Evolutionary conservation across 2,888 invertebrate species (phyloP), one percentile per base, ranked within the genome.

Genomic region (Phyllotreta striolata): DNA sequence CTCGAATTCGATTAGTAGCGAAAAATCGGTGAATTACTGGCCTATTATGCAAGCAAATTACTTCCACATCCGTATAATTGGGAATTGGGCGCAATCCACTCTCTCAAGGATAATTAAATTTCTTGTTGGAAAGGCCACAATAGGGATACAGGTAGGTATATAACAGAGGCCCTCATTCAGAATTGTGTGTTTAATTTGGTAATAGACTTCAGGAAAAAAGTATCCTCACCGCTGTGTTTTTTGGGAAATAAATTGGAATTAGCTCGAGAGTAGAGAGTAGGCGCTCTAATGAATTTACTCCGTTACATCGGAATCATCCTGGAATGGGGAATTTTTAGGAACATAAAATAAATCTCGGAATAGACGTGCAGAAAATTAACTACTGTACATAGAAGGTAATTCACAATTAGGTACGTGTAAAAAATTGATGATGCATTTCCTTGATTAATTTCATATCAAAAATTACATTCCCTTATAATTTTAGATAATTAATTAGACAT

Each of bases 51-150:
- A 41, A 41, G 9, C 41, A 41, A 41, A 41, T 66, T 65, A 59
- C 62, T 66, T 54, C 55, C 66, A 61, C 68, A 69, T 68, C 67
- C 62, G 63, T 68, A 68, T 71, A 71, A 71, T 71, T 68, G 68
- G 65, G 61, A 68, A 68, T 64, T 64, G 69, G 68, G 63, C 64
- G 24, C 38, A 59, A 63, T 63, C 63, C 63, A 59, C 63, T 60
- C 70, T 56, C 67, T 55, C 60, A 60, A 58, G 55, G 58, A 66
- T 70, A 66, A 70, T 70, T 70, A 68, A 70, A 70, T 70, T 67
- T 68, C 67, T 63, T 68, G 66, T 63, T 58, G 58, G 58, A 49
- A n/a, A 46, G 38, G 39, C 47, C 47, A 37, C 47, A 57, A 24
- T 24, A 24, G 24, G n/a, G 55, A 34, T 55, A 44, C 43, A 55